Evolutionary conservation across 2,113 vertebrate species (phyloP).

Genomic region (Gadus chalcogrammus): DNA sequence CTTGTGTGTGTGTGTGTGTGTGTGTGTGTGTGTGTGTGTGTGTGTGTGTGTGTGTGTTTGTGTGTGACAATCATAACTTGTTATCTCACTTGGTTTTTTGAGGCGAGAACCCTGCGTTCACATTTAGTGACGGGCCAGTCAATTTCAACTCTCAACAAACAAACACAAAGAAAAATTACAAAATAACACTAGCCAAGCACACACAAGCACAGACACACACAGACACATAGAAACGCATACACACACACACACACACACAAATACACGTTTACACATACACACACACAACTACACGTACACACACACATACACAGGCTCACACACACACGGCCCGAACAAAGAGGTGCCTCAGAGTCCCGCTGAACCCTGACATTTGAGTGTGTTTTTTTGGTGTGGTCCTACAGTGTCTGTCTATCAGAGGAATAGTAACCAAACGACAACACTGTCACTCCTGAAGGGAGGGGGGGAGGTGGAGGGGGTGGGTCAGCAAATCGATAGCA

Average conservation of each 20-base stretch:
- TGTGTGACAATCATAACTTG: slow-evolving; percentile 25
- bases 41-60: no score
- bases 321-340: background rate
- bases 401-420: slow-evolving; percentile 40
- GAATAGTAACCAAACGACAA: slow-evolving; percentile 1
- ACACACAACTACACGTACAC: background rate
- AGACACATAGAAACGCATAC: no score
- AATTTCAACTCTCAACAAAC: slow-evolving; percentile 13
- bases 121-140: background rate
- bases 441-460: slow-evolving; percentile 39
- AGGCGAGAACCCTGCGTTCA: slow-evolving; percentile 11
- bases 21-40: no score
- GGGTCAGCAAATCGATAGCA: background rate
- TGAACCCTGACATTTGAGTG: slow-evolving; percentile 60
- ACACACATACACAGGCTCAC: background rate
- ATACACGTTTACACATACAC: background rate
- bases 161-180: background rate
- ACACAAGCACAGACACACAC: no score
- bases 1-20: no score
- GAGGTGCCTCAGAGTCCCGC: background rate
- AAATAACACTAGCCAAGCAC: background rate
- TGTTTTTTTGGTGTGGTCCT: slow-evolving; percentile 46
- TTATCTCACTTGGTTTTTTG: slow-evolving; percentile 21
- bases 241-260: background rate
- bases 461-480: background rate